Evolutionary conservation across 2,113 vertebrate genomes (phyloP).

Genomic region (Micronycteris hirsuta): DNA sequence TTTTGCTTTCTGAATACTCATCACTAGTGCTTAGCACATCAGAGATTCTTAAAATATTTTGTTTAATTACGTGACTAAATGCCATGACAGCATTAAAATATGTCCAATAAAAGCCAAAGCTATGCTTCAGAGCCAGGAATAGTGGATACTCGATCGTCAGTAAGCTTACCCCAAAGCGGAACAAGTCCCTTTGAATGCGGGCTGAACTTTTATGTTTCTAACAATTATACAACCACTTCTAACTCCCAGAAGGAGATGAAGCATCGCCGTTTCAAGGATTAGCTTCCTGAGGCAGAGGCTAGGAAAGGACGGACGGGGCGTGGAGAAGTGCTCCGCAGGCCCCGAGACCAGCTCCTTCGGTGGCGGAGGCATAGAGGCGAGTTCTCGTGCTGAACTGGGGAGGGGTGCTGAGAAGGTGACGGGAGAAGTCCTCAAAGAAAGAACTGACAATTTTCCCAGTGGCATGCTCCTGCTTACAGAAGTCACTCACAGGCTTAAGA

Average conservation of each 20-base stretch:
- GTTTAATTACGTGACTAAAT: not conserved
- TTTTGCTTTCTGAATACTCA: slow-evolving; percentile 5
- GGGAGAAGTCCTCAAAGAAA: not conserved
- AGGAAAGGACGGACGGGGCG: not conserved
- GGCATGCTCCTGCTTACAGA: not conserved
- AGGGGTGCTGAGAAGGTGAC: not conserved
- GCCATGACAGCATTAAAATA: not conserved
- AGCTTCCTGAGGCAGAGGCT: not conserved
- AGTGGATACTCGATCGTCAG: not conserved
- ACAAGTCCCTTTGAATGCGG: not conserved
- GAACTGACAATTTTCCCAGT: not conserved
- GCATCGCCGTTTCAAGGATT: not conserved
- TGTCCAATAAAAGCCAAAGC: not conserved
- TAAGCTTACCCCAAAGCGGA: not conserved
- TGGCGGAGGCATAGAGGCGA: not conserved
- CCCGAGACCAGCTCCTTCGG: not conserved
- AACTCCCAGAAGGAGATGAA: not conserved
- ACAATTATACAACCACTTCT: slow-evolving; percentile 4
- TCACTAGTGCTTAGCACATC: not conserved
- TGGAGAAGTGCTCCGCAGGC: not conserved
- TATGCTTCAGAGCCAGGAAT: not conserved
- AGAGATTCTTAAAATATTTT: not conserved
- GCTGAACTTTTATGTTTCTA: not conserved
- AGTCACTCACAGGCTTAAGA: not conserved
- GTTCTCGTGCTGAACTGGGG: not conserved